phyloP scores from a whole-genome alignment of 2,888 invertebrate genomes.

The Pheosia gnoma region DNA sequence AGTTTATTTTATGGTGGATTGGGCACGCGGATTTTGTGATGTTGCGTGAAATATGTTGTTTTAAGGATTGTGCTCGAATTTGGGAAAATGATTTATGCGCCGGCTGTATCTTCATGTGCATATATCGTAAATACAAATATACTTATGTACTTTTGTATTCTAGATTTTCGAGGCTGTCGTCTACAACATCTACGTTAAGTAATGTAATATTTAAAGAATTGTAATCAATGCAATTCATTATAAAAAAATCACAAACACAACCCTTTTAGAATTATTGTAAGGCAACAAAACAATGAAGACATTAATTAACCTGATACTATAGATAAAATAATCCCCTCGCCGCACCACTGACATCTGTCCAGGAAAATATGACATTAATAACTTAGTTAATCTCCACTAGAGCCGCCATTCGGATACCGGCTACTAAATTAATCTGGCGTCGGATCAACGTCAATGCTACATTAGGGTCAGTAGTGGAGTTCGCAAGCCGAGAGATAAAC shows the following conservation, averaged over 20 bases:
- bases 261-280: background rate
- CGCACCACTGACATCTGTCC: slow-evolving; percentile 52
- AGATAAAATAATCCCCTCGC: slow-evolving; percentile 47
- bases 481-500: slow-evolving; percentile 59
- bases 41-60: slow-evolving; percentile 10
- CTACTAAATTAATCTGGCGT: slow-evolving; percentile 76
- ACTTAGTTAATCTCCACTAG: slow-evolving; percentile 64
- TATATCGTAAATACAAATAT: too few species aligned
- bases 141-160: too few species aligned
- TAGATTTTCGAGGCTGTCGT: too few species aligned
- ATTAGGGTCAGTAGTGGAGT: slow-evolving; percentile 62
- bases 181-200: too few species aligned
- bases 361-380: slow-evolving; percentile 69
- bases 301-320: slow-evolving; percentile 32
- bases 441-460: slow-evolving; percentile 71
- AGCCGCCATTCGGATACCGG: slow-evolving; percentile 50
- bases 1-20: slow-evolving; percentile 34
- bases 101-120: too few species aligned
- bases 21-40: slow-evolving; percentile 17
- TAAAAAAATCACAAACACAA: background rate
- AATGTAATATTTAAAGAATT: background rate
- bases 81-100: too few species aligned
- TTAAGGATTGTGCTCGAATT: slow-evolving; percentile 5
- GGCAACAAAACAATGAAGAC: slow-evolving; percentile 10
- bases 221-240: background rate